Evolutionary conservation across 2,113 vertebrate genomes (phyloP), one percentile per base, ranked within the genome.

Genomic region (Syngnathoides biaculeatus): DNA sequence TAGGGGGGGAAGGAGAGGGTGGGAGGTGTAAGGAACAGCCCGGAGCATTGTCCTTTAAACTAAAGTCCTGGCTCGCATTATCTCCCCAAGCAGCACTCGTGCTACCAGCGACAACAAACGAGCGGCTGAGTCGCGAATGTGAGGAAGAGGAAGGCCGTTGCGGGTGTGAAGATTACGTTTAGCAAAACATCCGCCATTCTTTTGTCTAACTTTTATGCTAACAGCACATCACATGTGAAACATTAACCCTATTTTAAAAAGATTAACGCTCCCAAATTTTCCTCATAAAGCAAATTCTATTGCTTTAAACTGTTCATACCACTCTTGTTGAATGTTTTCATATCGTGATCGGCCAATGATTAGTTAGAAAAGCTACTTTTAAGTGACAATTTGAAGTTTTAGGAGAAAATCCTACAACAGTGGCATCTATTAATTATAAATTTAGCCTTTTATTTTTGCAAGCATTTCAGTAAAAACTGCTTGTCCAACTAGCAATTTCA

Each of bases 11-110:
- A 50, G 39, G 77, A 55, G 75, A 67, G 38, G 65, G 65, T 63
- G 55, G 35, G 71, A 39, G 83, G 69, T 69, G 71, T 66, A 82
- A 81, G 75, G 62, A 84, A 86, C 76, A 52, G 82, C 88, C 91
- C 90, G 84, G 86, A 89, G 91, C 89, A 86, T 80, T 89, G 92
- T 92, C 89, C 91, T 92, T 91, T 90, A 91, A 91, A 92, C 89
- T 89, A 75, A 62, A 87, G 87, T 88, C 89, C 87, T 90, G 89
- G 88, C 89, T 87, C 85, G 78, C 84, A 92, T 91, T 92, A 92
- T 92, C 91, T 91, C 73, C 77, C 71, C 79, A 77, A 87, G 68
- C 90, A 91, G 89, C 75, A 84, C 87, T 84, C 85, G 82, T 79
- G 84, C 86, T 88, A 83, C 81, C 80, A 83, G 80, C 42, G 76